Evolutionary conservation across 1,140 invertebrate genomes (phyloP).

Genomic region (Zaprionus inermis): DNA sequence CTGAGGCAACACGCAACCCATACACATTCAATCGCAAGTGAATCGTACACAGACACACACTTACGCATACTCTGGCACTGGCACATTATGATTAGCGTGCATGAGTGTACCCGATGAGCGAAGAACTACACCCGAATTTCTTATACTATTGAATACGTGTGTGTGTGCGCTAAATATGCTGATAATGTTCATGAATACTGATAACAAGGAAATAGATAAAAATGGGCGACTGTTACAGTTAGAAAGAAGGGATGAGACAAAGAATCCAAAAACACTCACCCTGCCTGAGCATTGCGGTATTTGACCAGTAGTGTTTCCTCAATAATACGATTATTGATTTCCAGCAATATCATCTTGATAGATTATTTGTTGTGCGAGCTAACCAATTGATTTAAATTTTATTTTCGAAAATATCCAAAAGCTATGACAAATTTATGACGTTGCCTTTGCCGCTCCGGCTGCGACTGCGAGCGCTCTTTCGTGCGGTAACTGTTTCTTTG

Average conservation of each 20-base stretch:
- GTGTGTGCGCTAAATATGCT: slow-evolving; percentile 35
- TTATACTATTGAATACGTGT: slow-evolving; percentile 6
- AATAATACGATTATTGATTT: slow-evolving; percentile 99
- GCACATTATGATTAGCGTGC: slow-evolving; percentile 28
- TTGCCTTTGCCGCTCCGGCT: slow-evolving; percentile 71
- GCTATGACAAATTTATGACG: slow-evolving; percentile 78
- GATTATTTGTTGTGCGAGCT: slow-evolving; percentile 31
- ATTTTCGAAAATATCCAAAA: slow-evolving; percentile 36
- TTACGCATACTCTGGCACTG: slow-evolving; percentile 9
- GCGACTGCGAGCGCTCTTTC: slow-evolving; percentile 52
- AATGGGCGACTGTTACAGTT: slow-evolving; percentile 60
- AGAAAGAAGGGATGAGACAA: slow-evolving; percentile 14
- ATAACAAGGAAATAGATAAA: slow-evolving; percentile 65
- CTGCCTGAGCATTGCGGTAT: slow-evolving; percentile 96
- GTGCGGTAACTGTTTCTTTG: slow-evolving; percentile 70
- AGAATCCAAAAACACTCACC: slow-evolving; percentile 88
- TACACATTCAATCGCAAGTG: neutral
- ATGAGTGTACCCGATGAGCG: slow-evolving; percentile 49
- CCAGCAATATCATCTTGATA: slow-evolving; percentile 96
- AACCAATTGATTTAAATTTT: slow-evolving; percentile 20
- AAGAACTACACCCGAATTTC: slow-evolving; percentile 57
- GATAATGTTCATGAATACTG: slow-evolving; percentile 59
- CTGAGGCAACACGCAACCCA: slow-evolving; percentile 1
- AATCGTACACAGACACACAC: neutral
- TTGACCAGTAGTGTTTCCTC: slow-evolving; percentile 97